phyloP scores from a whole-genome alignment of 2,113 vertebrate genomes.

The Tragelaphus buxtoni region DNA sequence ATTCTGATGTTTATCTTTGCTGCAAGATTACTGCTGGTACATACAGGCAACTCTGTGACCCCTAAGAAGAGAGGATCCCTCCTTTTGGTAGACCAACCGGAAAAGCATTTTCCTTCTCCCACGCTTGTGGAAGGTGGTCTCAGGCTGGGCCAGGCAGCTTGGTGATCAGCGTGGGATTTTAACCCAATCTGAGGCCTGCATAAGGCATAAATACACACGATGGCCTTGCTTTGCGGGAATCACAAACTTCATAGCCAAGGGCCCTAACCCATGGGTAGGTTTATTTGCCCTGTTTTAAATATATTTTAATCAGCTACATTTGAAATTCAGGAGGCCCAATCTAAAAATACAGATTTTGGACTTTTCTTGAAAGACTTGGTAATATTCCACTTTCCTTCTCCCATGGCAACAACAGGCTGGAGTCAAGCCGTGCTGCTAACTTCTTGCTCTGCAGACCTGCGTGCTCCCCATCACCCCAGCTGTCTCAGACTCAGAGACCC shows the following conservation, averaged over 20 bases:
- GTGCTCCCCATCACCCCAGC: rapidly evolving
- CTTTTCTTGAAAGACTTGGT: background rate
- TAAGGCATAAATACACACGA: background rate
- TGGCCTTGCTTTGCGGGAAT: background rate
- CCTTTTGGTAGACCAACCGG: too few relatives aligned
- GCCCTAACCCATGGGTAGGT: background rate
- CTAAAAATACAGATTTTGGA: background rate
- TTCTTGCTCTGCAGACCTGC: background rate
- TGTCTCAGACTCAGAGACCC: background rate
- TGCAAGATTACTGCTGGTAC: too few relatives aligned
- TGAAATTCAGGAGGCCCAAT: background rate
- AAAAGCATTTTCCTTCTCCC: background rate
- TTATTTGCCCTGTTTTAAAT: background rate
- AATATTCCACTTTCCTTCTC: background rate
- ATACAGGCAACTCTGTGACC: too few relatives aligned
- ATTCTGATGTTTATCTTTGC: background rate
- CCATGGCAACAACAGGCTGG: background rate
- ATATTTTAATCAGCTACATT: background rate
- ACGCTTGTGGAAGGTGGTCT: rapidly evolving
- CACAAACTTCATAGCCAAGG: background rate
- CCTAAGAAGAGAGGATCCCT: background rate
- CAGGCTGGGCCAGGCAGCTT: background rate
- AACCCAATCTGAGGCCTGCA: background rate
- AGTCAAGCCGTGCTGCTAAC: background rate
- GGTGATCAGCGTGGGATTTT: rapidly evolving